Percentiles rank a stretch among this genome's conserved stretches.
Evolutionary conservation across 2,113 vertebrate species (phyloP).

Genomic region (Sakesphorus luctuosus): DNA sequence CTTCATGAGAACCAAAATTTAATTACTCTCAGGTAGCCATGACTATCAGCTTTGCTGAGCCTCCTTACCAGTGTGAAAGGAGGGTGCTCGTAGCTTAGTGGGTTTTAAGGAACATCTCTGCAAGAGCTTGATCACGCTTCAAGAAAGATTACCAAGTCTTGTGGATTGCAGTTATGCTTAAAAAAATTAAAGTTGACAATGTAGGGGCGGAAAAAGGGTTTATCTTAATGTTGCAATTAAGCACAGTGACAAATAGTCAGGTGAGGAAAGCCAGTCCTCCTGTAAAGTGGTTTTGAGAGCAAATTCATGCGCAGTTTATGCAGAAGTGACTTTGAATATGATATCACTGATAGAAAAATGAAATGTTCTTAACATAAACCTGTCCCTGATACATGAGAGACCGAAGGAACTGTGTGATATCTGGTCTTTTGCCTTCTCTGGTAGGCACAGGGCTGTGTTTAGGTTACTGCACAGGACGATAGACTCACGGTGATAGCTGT

Average conservation of each 20-base stretch:
- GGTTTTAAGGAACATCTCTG: not conserved
- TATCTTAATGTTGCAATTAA: not conserved
- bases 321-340: not conserved
- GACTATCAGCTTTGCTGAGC: not conserved
- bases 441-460: not conserved
- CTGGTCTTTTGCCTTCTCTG: not conserved
- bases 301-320: not conserved
- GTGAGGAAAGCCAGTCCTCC: not conserved
- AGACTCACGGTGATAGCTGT: not conserved
- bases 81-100: not conserved
- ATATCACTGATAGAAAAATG: not conserved
- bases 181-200: not conserved
- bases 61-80: not conserved
- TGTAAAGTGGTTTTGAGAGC: not conserved
- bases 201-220: not conserved
- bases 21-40: not conserved
- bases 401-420: not conserved
- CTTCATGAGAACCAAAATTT: not conserved
- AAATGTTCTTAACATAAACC: not conserved
- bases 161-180: not conserved
- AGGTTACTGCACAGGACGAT: not conserved
- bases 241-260: not conserved
- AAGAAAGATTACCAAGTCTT: not conserved
- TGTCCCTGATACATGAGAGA: not conserved
- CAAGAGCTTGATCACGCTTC: not conserved